Conservation (phyloP, 2,797 vertebrate species). For the Labeo calbasu region DNA sequence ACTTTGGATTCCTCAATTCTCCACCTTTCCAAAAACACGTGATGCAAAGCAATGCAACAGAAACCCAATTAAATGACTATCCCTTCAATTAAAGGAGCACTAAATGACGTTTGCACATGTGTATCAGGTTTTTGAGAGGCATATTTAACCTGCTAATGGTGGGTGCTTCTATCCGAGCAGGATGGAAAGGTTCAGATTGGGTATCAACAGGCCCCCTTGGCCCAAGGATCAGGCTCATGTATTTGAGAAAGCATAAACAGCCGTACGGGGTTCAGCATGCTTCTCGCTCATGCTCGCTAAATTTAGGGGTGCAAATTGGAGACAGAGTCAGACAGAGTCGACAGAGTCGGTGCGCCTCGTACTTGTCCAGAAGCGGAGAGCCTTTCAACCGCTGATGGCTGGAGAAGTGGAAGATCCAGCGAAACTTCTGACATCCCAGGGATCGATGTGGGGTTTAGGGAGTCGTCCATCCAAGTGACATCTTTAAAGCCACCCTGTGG, state of each 20-base stretch:
- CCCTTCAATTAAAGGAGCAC: conserved; percentile 9
- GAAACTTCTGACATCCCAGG: conserved; percentile 73
- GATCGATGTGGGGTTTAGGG: conserved; percentile 73
- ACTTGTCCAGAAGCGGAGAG: conserved; percentile 95
- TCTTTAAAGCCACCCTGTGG: conserved; percentile 76
- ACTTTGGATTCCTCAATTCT: conserved; percentile 3
- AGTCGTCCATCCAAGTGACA: conserved; percentile 81
- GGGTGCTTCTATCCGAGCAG: background rate
- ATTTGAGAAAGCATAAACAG: conserved; percentile 40
- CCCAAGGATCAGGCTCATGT: conserved; percentile 10
- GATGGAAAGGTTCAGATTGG: conserved; percentile 32
- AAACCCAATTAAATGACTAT: background rate
- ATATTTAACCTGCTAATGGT: conserved; percentile 34
- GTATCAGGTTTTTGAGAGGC: conserved; percentile 20
- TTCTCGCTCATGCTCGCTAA: conserved; percentile 31
- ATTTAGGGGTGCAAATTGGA: conserved; percentile 43
- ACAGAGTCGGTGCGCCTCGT: conserved; percentile 69
- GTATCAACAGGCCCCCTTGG: conserved; percentile 41
- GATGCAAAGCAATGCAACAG: background rate
- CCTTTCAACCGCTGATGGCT: conserved; percentile 78
- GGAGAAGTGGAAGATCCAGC: conserved; percentile 77
- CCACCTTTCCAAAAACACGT: background rate
- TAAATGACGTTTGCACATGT: background rate
- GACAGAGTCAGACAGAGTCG: too few species aligned
- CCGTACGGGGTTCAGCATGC: conserved; percentile 22